phyloP scores from a whole-genome alignment of 2,113 vertebrate species.

The Chinchilla lanigera region DNA sequence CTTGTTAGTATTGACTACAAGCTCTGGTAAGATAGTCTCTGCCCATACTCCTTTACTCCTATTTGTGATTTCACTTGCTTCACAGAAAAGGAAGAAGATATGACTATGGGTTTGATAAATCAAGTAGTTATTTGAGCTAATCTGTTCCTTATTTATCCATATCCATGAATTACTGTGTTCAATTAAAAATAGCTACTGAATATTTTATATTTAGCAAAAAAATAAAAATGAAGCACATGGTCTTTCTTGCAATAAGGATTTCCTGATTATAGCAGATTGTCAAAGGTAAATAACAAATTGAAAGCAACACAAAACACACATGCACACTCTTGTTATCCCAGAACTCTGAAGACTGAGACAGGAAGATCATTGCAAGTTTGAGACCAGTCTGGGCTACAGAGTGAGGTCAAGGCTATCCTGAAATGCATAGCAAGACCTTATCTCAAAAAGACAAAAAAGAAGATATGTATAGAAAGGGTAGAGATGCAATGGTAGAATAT shows the following conservation, averaged over 20 bases:
- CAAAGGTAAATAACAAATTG: background rate
- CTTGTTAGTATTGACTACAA: background rate
- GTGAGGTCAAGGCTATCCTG: no score
- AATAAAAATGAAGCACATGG: background rate
- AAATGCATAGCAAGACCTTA: no score
- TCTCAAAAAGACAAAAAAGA: background rate
- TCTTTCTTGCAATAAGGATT: background rate
- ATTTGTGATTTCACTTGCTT: background rate
- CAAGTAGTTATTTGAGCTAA: background rate
- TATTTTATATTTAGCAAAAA: background rate
- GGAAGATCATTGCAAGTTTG: no score
- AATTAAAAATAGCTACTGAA: background rate
- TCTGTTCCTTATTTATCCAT: background rate
- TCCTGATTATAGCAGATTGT: background rate
- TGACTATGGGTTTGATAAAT: background rate
- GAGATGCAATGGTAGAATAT: background rate
- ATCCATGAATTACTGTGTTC: background rate
- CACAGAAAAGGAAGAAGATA: background rate
- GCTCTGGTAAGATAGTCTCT: background rate
- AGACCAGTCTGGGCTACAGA: no score
- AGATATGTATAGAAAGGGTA: background rate
- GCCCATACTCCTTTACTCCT: background rate
- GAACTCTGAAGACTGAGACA: no score
- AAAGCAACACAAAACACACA: background rate
- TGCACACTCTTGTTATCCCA: background rate